These are phyloP conservation scores for Camponotus vicinus DNA, from an alignment of 1,140 invertebrate genomes.

Conservation along the genomic window DNA sequence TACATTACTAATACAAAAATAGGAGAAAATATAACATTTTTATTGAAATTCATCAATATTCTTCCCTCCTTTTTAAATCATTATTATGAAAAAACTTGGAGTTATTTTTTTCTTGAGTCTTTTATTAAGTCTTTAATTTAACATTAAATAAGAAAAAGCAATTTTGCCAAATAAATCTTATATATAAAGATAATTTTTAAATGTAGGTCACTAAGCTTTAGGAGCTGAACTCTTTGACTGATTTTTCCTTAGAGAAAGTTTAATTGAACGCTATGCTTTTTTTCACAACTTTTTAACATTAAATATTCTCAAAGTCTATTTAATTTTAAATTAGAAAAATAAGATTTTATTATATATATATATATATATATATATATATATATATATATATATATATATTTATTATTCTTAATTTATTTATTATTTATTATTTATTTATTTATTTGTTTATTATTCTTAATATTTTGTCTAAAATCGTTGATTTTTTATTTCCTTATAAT, in stretches of 20 bases:
- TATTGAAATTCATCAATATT: not conserved
- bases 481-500: not conserved
- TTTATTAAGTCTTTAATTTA: conserved; percentile 20
- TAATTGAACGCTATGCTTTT: conserved; percentile 27
- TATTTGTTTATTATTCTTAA: not conserved
- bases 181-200: conserved; percentile 20
- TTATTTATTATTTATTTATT: no score
- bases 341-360: conserved; percentile 7
- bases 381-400: not conserved
- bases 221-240: conserved; percentile 19
- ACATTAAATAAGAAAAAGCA: conserved; percentile 16
- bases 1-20: not conserved
- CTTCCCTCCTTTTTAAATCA: not conserved
- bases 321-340: conserved; percentile 3
- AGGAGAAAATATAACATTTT: not conserved
- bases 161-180: conserved; percentile 40
- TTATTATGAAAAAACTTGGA: not conserved
- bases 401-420: no score
- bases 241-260: conserved; percentile 39
- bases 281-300: conserved; percentile 22
- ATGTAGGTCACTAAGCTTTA: conserved; percentile 39
- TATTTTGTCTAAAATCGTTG: no score
- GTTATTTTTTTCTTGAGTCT: not conserved
- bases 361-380: no score
- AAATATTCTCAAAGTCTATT: conserved; percentile 3